Base-by-base conservation (phyloP, 2,797 vertebrate genomes). In the Nannoperca australis region DNA sequence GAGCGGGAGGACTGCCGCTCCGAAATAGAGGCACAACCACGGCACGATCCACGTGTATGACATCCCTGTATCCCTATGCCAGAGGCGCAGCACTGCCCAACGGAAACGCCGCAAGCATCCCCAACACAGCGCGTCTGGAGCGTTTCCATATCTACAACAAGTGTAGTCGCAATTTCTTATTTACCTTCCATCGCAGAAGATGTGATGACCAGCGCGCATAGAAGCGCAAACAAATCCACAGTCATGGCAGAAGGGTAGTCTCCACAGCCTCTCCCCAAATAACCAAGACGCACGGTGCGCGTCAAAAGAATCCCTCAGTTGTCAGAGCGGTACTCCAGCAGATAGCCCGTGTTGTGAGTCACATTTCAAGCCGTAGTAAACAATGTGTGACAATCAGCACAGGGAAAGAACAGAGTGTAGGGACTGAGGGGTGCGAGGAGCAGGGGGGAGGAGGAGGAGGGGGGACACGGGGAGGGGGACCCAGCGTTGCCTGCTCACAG, bases 101-200 rank as follows among this genome's bases (percentile, higher is more conserved):
- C 70, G 55, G 36, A 32, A 34, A 2, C 49, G 45, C 1, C 13
- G 47, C 65, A 1, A 72, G 58, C 84, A 62, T 85, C 84, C 61
- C 80, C 75, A 38, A 12, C 68, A 56, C 49, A 9, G 66, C 64
- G 78, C 78, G 47, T 49, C 79, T 20, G 5, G n/a, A 47, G 64
- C 79, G 34, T 20, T 42, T n/a, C 82, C 83, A 70, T 11, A 73
- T 8, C 34, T 42, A 81, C 36, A 75, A 73, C 65, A 84, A 81
- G 55, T 42, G 71, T 7, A 73, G 66, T 80, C 78, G 59, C 49
- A 42, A 61, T 51, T 54, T 75, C 5, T 84, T 40, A 86, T 89
- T 95, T 95, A 96, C 95, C 95, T 96, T 96, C 95, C 93, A 95
- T 95, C 49, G 93, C 95, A 70, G 94, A 94, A 60, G 94, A 94